phyloP scores from a whole-genome alignment of 2,113 vertebrate species.

The Petaurus breviceps region DNA sequence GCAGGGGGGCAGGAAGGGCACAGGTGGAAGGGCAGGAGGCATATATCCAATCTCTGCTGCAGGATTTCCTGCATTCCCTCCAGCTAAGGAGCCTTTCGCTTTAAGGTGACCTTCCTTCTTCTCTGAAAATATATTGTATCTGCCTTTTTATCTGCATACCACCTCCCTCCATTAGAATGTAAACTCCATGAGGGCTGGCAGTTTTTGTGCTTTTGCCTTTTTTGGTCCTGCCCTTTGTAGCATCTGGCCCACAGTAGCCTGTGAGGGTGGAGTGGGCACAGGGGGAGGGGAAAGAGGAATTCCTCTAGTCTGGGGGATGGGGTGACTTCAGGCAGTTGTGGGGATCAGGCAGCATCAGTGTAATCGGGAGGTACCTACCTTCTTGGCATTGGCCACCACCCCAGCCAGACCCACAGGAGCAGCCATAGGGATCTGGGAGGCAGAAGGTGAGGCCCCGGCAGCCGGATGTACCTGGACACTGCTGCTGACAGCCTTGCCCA shows the following conservation, averaged over 20 bases:
- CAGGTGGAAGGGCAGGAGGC: not conserved
- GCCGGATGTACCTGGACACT: slow-evolving; percentile 84
- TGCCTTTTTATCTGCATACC: not conserved
- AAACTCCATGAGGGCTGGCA: not conserved
- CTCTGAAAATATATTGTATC: not conserved
- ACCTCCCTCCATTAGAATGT: not conserved
- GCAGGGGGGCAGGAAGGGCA: not conserved
- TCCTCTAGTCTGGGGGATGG: too few relatives aligned
- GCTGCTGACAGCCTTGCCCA: slow-evolving; percentile 95
- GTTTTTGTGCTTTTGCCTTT: not conserved
- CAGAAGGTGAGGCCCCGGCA: slow-evolving; percentile 95
- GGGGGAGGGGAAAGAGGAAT: not conserved
- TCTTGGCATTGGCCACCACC: slow-evolving; percentile 89
- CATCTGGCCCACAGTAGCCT: not conserved
- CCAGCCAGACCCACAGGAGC: slow-evolving; percentile 96
- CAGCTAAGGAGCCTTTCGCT: not conserved
- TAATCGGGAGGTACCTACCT: slow-evolving; percentile 78
- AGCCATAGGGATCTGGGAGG: slow-evolving; percentile 95
- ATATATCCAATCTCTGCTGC: not conserved
- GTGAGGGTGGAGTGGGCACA: not conserved
- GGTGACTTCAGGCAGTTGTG: not conserved
- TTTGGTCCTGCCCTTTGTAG: not conserved
- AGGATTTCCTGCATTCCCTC: not conserved
- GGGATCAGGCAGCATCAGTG: accelerated
- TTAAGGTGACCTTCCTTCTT: not conserved